These are phyloP conservation scores for Lycophotia porphyrea DNA, from an alignment of 2,888 invertebrate genomes.

Conservation along the genomic window DNA sequence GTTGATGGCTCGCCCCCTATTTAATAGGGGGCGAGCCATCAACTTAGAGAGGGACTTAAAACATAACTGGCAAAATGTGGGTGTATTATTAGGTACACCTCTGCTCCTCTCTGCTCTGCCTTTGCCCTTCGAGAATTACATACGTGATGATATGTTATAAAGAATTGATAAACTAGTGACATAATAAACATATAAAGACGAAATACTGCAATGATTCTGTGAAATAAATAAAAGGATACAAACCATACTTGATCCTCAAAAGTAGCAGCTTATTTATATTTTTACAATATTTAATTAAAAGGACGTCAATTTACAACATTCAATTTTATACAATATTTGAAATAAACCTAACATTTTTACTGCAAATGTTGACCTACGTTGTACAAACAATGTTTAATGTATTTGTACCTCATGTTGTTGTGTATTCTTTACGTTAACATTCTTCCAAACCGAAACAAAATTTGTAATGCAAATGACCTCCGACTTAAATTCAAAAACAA, in stretches of 20 bases:
- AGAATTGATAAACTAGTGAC: too few relatives aligned
- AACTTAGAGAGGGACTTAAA: too few relatives aligned
- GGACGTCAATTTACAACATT: neutral
- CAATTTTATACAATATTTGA: neutral
- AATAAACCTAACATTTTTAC: conserved; percentile 26
- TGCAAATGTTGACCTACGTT: conserved; percentile 31
- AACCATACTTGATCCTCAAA: neutral
- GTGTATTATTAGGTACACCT: too few relatives aligned
- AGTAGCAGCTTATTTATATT: neutral
- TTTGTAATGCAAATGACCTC: conserved; percentile 52
- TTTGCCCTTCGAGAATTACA: too few relatives aligned
- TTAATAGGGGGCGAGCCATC: too few relatives aligned
- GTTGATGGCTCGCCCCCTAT: too few relatives aligned
- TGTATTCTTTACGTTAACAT: conserved; percentile 43
- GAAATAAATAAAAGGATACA: neutral
- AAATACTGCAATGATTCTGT: neutral
- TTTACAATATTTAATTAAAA: neutral
- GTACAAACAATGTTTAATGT: conserved; percentile 41
- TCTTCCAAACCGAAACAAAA: conserved; percentile 42
- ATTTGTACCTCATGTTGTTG: conserved; percentile 42
- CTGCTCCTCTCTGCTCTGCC: too few relatives aligned
- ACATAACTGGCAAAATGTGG: too few relatives aligned
- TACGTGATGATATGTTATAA: too few relatives aligned
- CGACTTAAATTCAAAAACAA: conserved; percentile 47
- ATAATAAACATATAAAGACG: neutral